phyloP scores from a whole-genome alignment of 2,888 invertebrate genomes.

The Phyllotreta cruciferae region DNA sequence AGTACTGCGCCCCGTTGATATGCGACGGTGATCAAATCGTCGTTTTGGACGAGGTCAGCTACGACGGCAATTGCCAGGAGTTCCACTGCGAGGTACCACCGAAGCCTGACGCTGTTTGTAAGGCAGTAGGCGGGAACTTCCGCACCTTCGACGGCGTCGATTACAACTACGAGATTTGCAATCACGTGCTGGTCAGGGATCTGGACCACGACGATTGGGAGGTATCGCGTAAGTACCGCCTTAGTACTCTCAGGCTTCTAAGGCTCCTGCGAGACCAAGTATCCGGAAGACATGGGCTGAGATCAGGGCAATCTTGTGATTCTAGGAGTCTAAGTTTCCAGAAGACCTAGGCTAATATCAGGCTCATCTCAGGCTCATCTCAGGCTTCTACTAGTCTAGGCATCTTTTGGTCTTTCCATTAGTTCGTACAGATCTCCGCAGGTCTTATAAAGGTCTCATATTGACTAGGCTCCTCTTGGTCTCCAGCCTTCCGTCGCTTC shows the following conservation, averaged over 20 bases:
- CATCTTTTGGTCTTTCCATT: no score
- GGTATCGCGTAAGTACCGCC: slow-evolving; percentile 66
- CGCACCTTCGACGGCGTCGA: slow-evolving; percentile 81
- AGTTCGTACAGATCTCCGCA: not conserved
- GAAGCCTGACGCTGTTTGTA: slow-evolving; percentile 71
- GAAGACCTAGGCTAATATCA: no score
- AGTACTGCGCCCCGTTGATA: slow-evolving; percentile 54
- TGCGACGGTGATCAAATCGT: slow-evolving; percentile 63
- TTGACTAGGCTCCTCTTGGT: no score
- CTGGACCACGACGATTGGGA: slow-evolving; percentile 72
- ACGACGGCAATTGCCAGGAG: slow-evolving; percentile 47
- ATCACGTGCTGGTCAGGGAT: slow-evolving; percentile 79
- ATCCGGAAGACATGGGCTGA: no score
- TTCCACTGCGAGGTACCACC: slow-evolving; percentile 72
- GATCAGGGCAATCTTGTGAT: no score
- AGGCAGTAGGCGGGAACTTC: slow-evolving; percentile 77
- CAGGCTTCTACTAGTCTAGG: no score
- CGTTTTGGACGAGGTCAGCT: slow-evolving; percentile 40
- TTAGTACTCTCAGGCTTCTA: not conserved
- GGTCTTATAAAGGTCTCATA: not conserved
- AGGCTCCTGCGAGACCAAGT: no score
- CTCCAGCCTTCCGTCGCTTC: not conserved
- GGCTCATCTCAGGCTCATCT: no score
- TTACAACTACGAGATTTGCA: slow-evolving; percentile 82
- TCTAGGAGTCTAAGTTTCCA: no score